Evolutionary conservation across 2,888 invertebrate species (phyloP).

Genomic region (Leptarthrus brevirostris): DNA sequence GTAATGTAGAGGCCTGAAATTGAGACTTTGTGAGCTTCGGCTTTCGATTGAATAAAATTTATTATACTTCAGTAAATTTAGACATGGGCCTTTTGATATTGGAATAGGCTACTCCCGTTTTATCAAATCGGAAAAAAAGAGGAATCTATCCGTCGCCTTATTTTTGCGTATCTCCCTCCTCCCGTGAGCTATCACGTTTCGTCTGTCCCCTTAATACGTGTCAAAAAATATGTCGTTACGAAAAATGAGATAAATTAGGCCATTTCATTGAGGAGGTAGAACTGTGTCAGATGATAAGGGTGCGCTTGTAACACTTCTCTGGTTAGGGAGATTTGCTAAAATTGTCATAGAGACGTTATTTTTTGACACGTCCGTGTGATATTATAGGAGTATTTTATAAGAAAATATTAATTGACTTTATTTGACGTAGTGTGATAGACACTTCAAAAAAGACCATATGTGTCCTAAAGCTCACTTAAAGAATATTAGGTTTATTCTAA

Average conservation of each 20-base stretch:
- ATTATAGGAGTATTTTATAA: too few relatives aligned
- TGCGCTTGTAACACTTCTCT: constrained; percentile 23
- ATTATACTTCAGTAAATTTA: background rate
- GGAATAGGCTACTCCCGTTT: background rate
- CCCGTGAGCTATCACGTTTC: constrained; percentile 25
- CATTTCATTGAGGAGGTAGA: constrained; percentile 15
- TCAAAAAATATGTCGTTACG: constrained; percentile 33
- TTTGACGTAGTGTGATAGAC: too few relatives aligned
- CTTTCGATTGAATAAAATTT: constrained; percentile 34
- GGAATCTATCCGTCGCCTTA: background rate
- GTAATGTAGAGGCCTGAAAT: background rate
- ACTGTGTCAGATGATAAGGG: constrained; percentile 39
- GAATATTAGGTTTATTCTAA: too few relatives aligned
- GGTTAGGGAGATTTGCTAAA: background rate
- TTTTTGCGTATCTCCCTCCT: background rate
- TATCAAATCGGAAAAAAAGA: background rate
- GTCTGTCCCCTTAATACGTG: constrained; percentile 19
- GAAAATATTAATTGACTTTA: too few relatives aligned
- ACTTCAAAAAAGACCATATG: too few relatives aligned
- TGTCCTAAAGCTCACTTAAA: too few relatives aligned
- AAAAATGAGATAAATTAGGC: constrained; percentile 40
- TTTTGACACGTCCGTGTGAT: background rate
- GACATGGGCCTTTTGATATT: background rate
- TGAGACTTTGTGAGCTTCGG: background rate
- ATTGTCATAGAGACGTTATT: constrained; percentile 18